Percentiles rank a stretch among this genome's conserved stretches.
Evolutionary conservation across 2,113 vertebrate species (phyloP).

Genomic region (Psophia crepitans): DNA sequence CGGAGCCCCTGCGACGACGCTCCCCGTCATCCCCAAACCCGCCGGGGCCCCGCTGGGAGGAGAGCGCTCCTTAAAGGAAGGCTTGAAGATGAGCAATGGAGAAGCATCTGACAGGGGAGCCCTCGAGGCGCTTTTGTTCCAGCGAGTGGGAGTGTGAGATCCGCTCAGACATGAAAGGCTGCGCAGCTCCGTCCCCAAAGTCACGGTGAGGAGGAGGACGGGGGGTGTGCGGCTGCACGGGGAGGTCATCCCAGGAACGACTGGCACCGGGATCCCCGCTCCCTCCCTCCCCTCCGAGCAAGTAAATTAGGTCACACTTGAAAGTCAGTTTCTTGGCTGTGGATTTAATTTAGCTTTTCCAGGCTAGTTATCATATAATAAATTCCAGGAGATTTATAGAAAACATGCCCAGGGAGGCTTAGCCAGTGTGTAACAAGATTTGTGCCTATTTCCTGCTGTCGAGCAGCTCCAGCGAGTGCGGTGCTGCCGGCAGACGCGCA

Average conservation of each 20-base stretch:
- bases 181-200: not conserved
- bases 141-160: constrained; percentile 13
- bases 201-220: not conserved
- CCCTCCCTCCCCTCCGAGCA: not conserved
- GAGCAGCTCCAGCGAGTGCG: not conserved
- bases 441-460: not conserved
- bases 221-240: not conserved
- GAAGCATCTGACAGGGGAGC: constrained; percentile 39
- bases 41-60: not conserved
- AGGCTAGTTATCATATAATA: constrained; percentile 61
- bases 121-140: constrained; percentile 37
- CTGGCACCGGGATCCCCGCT: constrained; percentile 17
- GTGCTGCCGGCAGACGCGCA: not conserved
- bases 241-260: not conserved
- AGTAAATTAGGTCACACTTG: constrained; percentile 50
- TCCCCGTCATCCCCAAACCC: not conserved
- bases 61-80: not conserved
- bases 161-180: constrained; percentile 5
- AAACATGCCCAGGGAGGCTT: constrained; percentile 62
- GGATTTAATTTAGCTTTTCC: constrained; percentile 66
- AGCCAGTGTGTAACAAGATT: constrained; percentile 60
- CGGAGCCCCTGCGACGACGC: not conserved
- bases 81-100: constrained; percentile 15
- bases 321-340: constrained; percentile 59
- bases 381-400: constrained; percentile 63